Conservation (phyloP, 2,888 invertebrate species). For the Drosophila macrospina region DNA sequence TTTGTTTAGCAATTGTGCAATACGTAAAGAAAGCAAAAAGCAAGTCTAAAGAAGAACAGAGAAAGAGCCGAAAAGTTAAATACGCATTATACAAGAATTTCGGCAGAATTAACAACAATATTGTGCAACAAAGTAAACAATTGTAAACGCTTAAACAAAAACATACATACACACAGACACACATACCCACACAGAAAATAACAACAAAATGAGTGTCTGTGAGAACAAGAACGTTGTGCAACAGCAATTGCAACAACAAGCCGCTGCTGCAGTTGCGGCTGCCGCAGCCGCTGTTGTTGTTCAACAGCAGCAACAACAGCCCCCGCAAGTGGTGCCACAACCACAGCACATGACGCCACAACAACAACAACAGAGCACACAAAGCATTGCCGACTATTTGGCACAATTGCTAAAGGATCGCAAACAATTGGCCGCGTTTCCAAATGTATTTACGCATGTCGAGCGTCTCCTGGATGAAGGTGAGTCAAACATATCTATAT, state of each 20-base stretch:
- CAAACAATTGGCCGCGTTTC: slow-evolving; percentile 99
- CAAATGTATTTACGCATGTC: slow-evolving; percentile 99
- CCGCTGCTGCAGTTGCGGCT: slow-evolving; percentile 69
- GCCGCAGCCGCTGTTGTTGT: slow-evolving; percentile 67
- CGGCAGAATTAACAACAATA: slow-evolving; percentile 36
- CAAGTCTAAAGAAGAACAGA: slow-evolving; percentile 41
- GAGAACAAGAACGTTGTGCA: slow-evolving; percentile 84
- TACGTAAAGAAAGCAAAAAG: slow-evolving; percentile 45
- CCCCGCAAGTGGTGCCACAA: slow-evolving; percentile 69
- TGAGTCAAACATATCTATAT: slow-evolving; percentile 85
- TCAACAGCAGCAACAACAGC: slow-evolving; percentile 65
- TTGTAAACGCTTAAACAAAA: slow-evolving; percentile 52
- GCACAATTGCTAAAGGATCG: slow-evolving; percentile 99
- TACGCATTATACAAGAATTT: slow-evolving; percentile 53
- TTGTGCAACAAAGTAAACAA: slow-evolving; percentile 62
- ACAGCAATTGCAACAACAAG: slow-evolving; percentile 79
- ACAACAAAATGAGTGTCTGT: slow-evolving; percentile 84
- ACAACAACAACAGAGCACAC: slow-evolving; percentile 90
- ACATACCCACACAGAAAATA: slow-evolving; percentile 31
- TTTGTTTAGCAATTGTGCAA: slow-evolving; percentile 72
- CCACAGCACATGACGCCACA: slow-evolving; percentile 71
- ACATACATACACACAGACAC: slow-evolving; percentile 23
- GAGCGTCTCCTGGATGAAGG: slow-evolving; percentile 99
- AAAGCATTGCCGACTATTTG: slow-evolving; percentile 99
- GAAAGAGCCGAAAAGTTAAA: slow-evolving; percentile 53